Evolutionary conservation across 2,888 invertebrate species (phyloP).

Genomic region (Papilio elwesi): DNA sequence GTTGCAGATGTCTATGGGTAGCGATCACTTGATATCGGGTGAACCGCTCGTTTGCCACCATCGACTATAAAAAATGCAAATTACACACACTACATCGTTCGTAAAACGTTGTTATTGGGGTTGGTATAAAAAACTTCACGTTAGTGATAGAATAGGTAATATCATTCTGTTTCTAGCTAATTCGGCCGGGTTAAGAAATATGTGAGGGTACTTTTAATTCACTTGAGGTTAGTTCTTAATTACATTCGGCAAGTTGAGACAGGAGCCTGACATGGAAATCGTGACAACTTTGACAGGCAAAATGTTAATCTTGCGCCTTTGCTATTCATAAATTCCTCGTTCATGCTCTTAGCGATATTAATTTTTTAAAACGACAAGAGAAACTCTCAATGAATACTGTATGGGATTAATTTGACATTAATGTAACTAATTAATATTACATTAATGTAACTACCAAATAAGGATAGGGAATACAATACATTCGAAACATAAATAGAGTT

Average conservation of each 20-base stretch:
- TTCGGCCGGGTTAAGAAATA: background rate
- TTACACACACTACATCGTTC: no score
- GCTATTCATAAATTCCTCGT: constrained; percentile 28
- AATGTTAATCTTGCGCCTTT: constrained; percentile 22
- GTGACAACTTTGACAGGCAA: constrained; percentile 14
- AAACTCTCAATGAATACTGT: constrained; percentile 14
- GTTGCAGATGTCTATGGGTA: no score
- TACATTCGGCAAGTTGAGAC: background rate
- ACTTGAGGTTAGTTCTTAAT: background rate
- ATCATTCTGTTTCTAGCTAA: no score
- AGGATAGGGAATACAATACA: no score
- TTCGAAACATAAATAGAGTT: background rate
- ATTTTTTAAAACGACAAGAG: constrained; percentile 11
- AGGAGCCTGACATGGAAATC: constrained; percentile 1
- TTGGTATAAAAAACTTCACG: no score
- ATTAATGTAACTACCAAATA: no score
- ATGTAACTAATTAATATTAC: no score
- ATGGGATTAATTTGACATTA: constrained; percentile 5
- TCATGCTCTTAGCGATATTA: constrained; percentile 26
- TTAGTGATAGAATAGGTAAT: no score
- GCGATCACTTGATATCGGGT: no score
- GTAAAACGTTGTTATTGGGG: no score
- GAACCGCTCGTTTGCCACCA: no score
- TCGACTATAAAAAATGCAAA: no score
- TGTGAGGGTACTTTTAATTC: background rate